Percentiles rank a stretch among this genome's conserved stretches.
phyloP scores from a whole-genome alignment of 2,888 invertebrate species.

The Scelioninae gen. 1 region DNA sequence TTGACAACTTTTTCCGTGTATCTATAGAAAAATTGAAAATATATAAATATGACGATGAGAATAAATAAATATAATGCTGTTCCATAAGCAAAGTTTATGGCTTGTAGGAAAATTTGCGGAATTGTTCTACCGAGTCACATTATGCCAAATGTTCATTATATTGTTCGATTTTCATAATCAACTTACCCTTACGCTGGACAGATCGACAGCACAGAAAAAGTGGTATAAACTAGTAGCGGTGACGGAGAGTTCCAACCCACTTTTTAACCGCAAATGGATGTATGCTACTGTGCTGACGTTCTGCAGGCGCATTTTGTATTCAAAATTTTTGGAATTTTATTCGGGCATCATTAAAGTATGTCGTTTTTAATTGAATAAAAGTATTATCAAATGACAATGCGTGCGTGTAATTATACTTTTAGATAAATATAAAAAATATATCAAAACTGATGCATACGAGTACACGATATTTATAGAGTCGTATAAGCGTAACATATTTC shows the following conservation, averaged over 20 bases:
- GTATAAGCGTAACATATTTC: constrained; percentile 36
- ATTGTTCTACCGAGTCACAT: constrained; percentile 20
- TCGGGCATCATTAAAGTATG: constrained; percentile 48
- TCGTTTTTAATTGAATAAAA: constrained; percentile 53
- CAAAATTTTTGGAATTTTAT: constrained; percentile 63
- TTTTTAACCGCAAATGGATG: too few relatives aligned
- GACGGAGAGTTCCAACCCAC: too few relatives aligned
- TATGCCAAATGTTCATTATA: constrained; percentile 67
- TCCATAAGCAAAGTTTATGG: too few relatives aligned
- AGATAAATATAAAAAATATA: constrained; percentile 51
- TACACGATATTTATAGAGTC: constrained; percentile 42
- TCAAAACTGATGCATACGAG: constrained; percentile 43
- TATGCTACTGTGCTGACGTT: constrained; percentile 5
- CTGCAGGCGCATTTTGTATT: constrained; percentile 50
- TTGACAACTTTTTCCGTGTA: too few relatives aligned
- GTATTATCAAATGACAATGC: constrained; percentile 56
- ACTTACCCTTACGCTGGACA: constrained; percentile 29
- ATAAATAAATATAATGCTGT: too few relatives aligned
- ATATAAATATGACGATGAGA: too few relatives aligned
- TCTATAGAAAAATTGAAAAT: too few relatives aligned
- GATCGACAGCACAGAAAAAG: not conserved
- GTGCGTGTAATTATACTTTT: constrained; percentile 57
- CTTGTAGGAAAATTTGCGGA: constrained; percentile 13
- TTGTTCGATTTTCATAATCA: constrained; percentile 66
- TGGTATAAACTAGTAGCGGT: too few relatives aligned